Base-by-base conservation (phyloP, 2,888 invertebrate genomes). In the Calameuta filiformis region DNA sequence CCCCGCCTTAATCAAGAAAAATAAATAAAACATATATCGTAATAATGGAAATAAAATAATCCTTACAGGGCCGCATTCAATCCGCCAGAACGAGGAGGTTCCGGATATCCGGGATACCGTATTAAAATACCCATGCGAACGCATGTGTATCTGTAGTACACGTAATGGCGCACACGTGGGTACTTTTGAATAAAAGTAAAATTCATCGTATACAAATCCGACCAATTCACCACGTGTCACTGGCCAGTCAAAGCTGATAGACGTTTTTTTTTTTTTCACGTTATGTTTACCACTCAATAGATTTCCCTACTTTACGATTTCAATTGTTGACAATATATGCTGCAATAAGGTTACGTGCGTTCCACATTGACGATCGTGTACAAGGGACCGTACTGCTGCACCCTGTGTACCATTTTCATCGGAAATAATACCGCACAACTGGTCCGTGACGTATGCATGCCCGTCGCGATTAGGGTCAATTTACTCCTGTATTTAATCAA, bases 401-500 rank as follows among this genome's bases (percentile, higher is more conserved):
- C 40, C 40, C 40, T 40, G 40, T 40, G 40, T 40, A 40, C 40
- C 40, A 40, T 40, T 40, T 40, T 40, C 40, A 40, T 40, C 40
- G 40, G 23, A 40, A 40, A 40, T 40, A 40, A 40, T 40, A 40
- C 40, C 40, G 40, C 23, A 23, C 40, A 40, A 40, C 40, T 40
- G 40, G 23, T 40, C 23, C 40, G 40, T 40, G 23, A 40, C 40
- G 40, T 23, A 2, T 74, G 40, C 77, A 68, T 76, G 78, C 77
- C 75, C 34, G 73, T 78, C 77, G 79, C 81, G 82, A 83, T 83
- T 84, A 83, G 81, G 78, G 77, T 69, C 81, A 82, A 83, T 84
- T 83, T 79, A 76, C 79, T 73, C 40, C 40, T 9, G 23, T 40
- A 40, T 40, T 40, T 23, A 40, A 40, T 40, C 4, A 40, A 40